phyloP scores from a whole-genome alignment of 2,797 vertebrate genomes.

The Rousettus madagascariensis region DNA sequence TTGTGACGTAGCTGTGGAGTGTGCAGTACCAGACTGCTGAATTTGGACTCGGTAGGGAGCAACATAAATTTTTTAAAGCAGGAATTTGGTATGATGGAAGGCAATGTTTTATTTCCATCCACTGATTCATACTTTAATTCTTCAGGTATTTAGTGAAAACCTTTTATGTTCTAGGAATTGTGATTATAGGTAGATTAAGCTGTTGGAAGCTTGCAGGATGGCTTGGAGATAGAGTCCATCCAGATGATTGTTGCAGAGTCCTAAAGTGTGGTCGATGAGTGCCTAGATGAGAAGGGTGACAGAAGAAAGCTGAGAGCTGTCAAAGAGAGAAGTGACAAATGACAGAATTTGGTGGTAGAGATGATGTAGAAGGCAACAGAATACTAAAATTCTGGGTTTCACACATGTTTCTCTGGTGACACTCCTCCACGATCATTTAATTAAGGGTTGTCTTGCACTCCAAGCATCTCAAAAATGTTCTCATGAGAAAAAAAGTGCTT shows the following conservation, averaged over 20 bases:
- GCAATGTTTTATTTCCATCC: background rate
- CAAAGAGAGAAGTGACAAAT: background rate
- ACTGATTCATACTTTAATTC: background rate
- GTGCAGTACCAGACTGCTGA: background rate
- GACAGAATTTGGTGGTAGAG: background rate
- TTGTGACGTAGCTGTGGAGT: background rate
- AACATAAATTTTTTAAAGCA: background rate
- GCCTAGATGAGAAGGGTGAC: background rate
- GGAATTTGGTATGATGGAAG: background rate
- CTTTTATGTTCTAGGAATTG: background rate
- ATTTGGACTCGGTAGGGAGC: background rate
- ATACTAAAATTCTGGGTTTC: background rate
- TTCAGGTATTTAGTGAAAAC: background rate
- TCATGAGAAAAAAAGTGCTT: background rate
- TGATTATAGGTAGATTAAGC: background rate
- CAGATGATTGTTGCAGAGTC: background rate
- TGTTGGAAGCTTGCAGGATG: background rate
- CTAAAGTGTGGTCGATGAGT: background rate
- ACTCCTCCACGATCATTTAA: background rate
- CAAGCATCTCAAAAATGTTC: background rate
- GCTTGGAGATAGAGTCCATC: background rate
- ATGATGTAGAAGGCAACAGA: background rate
- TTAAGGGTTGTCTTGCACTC: background rate
- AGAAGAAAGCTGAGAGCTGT: background rate
- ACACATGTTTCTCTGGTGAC: background rate